A percentile compares a stretch with the other conserved stretches of the same genome.
phyloP scores from a whole-genome alignment of 2,797 vertebrate species.

The Pseudopleuronectes americanus region DNA sequence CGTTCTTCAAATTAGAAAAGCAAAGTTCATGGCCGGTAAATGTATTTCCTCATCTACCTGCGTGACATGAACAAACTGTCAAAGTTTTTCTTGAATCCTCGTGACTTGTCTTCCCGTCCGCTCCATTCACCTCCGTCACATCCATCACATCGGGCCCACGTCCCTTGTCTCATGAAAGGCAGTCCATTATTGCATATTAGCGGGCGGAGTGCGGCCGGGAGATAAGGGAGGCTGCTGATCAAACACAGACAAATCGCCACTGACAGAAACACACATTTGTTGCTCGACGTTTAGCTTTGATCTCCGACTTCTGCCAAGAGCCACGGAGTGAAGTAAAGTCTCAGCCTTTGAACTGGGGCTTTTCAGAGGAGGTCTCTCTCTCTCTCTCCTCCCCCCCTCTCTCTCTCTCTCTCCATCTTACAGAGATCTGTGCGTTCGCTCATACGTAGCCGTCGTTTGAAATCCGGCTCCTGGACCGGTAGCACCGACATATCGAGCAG shows the following conservation, averaged over 20 bases:
- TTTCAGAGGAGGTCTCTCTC: slow-evolving; percentile 59
- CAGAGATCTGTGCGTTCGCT: slow-evolving; percentile 36
- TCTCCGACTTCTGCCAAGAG: slow-evolving; percentile 75
- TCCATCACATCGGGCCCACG: slow-evolving; percentile 67
- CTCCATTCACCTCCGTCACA: slow-evolving; percentile 70
- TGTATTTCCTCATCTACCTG: no score
- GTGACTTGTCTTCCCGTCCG: slow-evolving; percentile 57
- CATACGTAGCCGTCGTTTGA: slow-evolving; percentile 47
- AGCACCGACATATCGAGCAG: slow-evolving; percentile 41
- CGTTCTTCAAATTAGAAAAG: no score
- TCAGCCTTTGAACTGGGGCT: slow-evolving; percentile 79
- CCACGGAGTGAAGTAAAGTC: slow-evolving; percentile 65
- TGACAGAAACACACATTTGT: slow-evolving; percentile 84
- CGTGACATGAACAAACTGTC: not conserved
- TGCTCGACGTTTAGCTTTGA: slow-evolving; percentile 81
- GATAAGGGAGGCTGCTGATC: slow-evolving; percentile 80
- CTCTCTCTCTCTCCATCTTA: slow-evolving; percentile 18
- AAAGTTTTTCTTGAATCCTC: slow-evolving; percentile 36
- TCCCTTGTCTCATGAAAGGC: slow-evolving; percentile 77
- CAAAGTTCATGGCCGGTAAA: slow-evolving; percentile 10
- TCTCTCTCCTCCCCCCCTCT: slow-evolving; percentile 5
- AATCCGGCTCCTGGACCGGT: slow-evolving; percentile 28
- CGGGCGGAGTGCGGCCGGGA: slow-evolving; percentile 71
- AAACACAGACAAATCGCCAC: slow-evolving; percentile 82
- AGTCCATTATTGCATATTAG: slow-evolving; percentile 81